Percentiles rank a stretch among this genome's conserved stretches.
These are phyloP conservation scores for Tanypteryx hageni DNA, from an alignment of 2,888 invertebrate genomes.

Conservation along the genomic window DNA sequence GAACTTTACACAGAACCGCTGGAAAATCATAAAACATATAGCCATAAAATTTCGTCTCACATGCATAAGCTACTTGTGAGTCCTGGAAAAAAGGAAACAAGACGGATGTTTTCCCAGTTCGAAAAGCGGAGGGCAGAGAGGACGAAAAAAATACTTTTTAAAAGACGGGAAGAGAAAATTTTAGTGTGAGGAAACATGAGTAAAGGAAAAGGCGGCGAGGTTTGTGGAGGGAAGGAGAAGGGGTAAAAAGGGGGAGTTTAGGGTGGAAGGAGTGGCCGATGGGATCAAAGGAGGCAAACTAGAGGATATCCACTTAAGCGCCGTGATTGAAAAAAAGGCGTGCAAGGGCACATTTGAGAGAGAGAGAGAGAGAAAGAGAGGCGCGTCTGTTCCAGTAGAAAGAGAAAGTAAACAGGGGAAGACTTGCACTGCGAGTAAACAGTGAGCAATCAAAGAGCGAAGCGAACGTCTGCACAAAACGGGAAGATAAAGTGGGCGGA, in stretches of 20 bases:
- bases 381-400: constrained; percentile 9
- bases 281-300: constrained; percentile 29
- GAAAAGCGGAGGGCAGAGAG: background rate
- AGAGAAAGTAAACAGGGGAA: constrained; percentile 4
- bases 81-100: too few relatives aligned
- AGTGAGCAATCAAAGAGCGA: constrained; percentile 31
- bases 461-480: constrained; percentile 34
- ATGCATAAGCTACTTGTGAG: too few relatives aligned
- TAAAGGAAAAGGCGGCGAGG: background rate
- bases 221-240: background rate
- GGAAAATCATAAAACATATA: too few relatives aligned
- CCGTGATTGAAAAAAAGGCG: constrained; percentile 18
- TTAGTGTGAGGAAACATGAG: background rate
- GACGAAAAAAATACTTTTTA: background rate
- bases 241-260: background rate
- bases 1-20: too few relatives aligned
- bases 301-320: constrained; percentile 25
- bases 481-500: constrained; percentile 36
- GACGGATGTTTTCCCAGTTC: background rate
- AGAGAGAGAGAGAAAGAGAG: background rate
- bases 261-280: background rate
- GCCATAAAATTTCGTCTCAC: too few relatives aligned
- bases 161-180: background rate
- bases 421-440: constrained; percentile 15
- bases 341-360: background rate